Percentiles rank a stretch among this genome's conserved stretches.
These are phyloP conservation scores for Leptopilina clavipes DNA, from an alignment of 1,140 invertebrate species.

Conservation along the genomic window DNA sequence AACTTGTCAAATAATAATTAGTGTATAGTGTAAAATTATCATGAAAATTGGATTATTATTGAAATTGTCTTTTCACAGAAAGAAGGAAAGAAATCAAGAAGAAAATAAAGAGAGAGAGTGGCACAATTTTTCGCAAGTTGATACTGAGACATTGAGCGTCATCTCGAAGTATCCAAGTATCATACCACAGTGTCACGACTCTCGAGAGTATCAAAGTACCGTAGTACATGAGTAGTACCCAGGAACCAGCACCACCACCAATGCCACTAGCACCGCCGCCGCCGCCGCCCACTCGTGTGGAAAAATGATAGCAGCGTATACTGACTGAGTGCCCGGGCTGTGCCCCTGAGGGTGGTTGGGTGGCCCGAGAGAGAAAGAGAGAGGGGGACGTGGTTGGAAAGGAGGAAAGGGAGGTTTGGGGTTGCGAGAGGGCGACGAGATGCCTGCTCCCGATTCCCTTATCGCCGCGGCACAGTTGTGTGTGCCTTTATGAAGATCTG, in stretches of 20 bases:
- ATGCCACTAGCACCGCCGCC: conserved; percentile 57
- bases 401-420: conserved; percentile 13
- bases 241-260: conserved; percentile 55
- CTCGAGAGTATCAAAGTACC: conserved; percentile 47
- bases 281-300: conserved; percentile 68
- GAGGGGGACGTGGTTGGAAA: conserved; percentile 37
- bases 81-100: too few relatives aligned
- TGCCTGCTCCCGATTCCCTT: conserved; percentile 66
- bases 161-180: conserved; percentile 49
- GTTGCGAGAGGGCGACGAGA: conserved; percentile 55
- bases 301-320: conserved; percentile 69
- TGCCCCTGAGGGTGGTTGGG: conserved; percentile 54
- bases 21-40: too few relatives aligned
- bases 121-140: not conserved
- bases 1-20: too few relatives aligned
- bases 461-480: conserved; percentile 65
- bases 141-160: conserved; percentile 34
- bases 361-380: conserved; percentile 31
- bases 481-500: conserved; percentile 71
- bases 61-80: too few relatives aligned
- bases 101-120: too few relatives aligned
- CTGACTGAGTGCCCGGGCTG: conserved; percentile 63
- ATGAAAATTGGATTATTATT: too few relatives aligned
- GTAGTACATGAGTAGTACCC: too few relatives aligned
- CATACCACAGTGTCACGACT: conserved; percentile 50